Evolutionary conservation across 92 coral and sea anemone genomes (phyloP).

Genomic region (Porites divaricata): DNA sequence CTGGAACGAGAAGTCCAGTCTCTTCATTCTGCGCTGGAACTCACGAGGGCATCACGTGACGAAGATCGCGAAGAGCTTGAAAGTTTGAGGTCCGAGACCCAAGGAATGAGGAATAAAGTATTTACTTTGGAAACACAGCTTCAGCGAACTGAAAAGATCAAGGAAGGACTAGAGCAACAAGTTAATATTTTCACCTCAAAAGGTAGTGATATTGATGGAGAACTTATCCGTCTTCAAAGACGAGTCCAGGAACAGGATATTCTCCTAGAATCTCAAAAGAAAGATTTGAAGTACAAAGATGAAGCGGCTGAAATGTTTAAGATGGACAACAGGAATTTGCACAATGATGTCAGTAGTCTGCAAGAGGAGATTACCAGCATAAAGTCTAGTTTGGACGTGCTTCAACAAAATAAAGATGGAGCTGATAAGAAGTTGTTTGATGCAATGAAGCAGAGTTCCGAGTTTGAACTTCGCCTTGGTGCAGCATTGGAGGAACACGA

Average conservation of each 20-base stretch:
- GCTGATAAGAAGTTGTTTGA: slow-evolving; percentile 75
- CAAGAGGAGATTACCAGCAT: slow-evolving; percentile 67
- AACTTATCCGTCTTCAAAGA: slow-evolving; percentile 62
- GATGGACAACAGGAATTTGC: slow-evolving; percentile 66
- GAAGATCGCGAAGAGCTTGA: slow-evolving; percentile 76
- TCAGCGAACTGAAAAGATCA: slow-evolving; percentile 75
- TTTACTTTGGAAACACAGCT: slow-evolving; percentile 72
- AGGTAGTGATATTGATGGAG: slow-evolving; percentile 57
- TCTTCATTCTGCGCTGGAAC: slow-evolving; percentile 67
- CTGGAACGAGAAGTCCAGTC: slow-evolving; percentile 79
- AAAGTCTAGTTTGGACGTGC: slow-evolving; percentile 62
- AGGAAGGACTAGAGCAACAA: slow-evolving; percentile 60
- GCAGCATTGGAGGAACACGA: slow-evolving; percentile 74
- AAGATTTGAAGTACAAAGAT: slow-evolving; percentile 78
- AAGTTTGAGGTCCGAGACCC: slow-evolving; percentile 61
- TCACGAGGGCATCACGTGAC: slow-evolving; percentile 58
- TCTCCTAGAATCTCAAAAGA: slow-evolving; percentile 62
- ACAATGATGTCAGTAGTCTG: slow-evolving; percentile 65
- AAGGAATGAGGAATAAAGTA: slow-evolving; percentile 63
- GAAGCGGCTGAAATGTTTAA: slow-evolving; percentile 66
- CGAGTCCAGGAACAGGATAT: slow-evolving; percentile 76
- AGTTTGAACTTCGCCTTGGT: slow-evolving; percentile 71
- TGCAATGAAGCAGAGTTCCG: slow-evolving; percentile 71
- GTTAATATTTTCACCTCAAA: slow-evolving; percentile 50
- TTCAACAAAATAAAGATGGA: slow-evolving; percentile 78